Evolutionary conservation across 2,888 invertebrate species (phyloP).

Genomic region (Tetragonisca angustula): DNA sequence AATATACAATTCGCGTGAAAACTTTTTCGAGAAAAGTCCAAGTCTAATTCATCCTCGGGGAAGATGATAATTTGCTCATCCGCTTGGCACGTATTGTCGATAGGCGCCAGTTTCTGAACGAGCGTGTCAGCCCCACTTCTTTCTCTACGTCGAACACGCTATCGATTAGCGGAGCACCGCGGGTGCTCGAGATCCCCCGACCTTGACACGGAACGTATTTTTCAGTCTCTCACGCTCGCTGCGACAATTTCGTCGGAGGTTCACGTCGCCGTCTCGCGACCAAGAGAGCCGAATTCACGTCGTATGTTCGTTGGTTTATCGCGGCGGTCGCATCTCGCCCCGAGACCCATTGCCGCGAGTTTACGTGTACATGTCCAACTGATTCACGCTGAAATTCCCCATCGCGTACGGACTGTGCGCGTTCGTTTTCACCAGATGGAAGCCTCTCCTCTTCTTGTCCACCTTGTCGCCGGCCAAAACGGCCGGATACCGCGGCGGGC

Average conservation of each 20-base stretch:
- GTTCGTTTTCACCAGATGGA: slow-evolving; percentile 86
- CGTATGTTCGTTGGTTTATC: slow-evolving; percentile 29
- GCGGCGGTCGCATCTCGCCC: slow-evolving; percentile 5
- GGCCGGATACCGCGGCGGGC: slow-evolving; percentile 84
- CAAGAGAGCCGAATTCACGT: background rate
- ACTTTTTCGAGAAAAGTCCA: background rate
- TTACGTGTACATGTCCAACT: slow-evolving; percentile 49
- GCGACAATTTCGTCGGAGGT: slow-evolving; percentile 1
- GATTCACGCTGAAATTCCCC: slow-evolving; percentile 85
- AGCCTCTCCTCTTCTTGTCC: slow-evolving; percentile 82
- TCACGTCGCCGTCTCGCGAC: background rate
- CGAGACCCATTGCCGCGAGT: background rate
- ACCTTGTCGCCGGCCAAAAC: slow-evolving; percentile 79
- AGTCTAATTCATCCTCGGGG: background rate
- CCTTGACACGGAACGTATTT: slow-evolving; percentile 54
- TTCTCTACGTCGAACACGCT: slow-evolving; percentile 22
- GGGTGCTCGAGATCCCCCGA: slow-evolving; percentile 38
- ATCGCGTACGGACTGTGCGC: slow-evolving; percentile 86
- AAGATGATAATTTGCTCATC: background rate
- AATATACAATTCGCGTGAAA: rapidly evolving
- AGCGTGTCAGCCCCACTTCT: slow-evolving; percentile 22
- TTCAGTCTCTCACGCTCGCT: slow-evolving; percentile 1
- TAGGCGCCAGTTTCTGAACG: slow-evolving; percentile 22
- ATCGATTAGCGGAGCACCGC: slow-evolving; percentile 58
- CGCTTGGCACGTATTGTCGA: background rate